Percentiles rank a stretch among this genome's conserved stretches.
phyloP scores from a whole-genome alignment of 2,113 vertebrate genomes.

The Corythoichthys intestinalis region DNA sequence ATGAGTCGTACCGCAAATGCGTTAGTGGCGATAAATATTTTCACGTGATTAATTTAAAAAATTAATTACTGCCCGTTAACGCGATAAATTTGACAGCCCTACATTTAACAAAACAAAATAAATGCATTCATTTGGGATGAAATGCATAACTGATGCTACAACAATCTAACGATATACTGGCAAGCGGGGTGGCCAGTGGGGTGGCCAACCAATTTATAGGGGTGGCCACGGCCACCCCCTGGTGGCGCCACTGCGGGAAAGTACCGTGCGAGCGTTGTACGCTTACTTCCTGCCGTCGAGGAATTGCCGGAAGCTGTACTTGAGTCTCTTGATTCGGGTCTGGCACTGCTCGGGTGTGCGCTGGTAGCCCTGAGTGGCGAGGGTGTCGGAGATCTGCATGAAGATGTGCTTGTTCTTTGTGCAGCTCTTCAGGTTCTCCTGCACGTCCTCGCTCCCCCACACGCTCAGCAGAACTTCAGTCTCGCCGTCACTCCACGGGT shows the following conservation, averaged over 20 bases:
- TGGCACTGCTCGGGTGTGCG: slow-evolving; percentile 69
- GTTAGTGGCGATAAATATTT: no score
- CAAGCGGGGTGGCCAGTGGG: no score
- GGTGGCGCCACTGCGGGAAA: not conserved
- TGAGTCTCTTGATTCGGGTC: slow-evolving; percentile 71
- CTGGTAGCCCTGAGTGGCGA: slow-evolving; percentile 59
- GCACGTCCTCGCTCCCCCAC: slow-evolving; percentile 66
- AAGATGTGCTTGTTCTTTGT: slow-evolving; percentile 70
- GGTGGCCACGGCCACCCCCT: no score
- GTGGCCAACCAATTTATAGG: no score
- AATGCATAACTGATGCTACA: no score
- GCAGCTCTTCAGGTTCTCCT: slow-evolving; percentile 62
- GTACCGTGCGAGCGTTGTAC: not conserved
- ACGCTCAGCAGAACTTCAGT: slow-evolving; percentile 62
- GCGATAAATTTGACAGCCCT: no score
- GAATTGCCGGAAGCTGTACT: slow-evolving; percentile 64
- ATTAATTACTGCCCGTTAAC: no score
- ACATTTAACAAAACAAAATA: no score
- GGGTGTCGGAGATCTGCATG: slow-evolving; percentile 60
- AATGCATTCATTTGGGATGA: no score
- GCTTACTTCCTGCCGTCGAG: slow-evolving; percentile 59
- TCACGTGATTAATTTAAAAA: no score
- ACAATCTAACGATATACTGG: no score
- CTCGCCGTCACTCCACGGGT: slow-evolving; percentile 64
- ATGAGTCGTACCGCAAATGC: no score